Percentiles rank a stretch among this genome's conserved stretches.
Conservation (phyloP, 2,113 vertebrate species). For the Theristicus caerulescens region DNA sequence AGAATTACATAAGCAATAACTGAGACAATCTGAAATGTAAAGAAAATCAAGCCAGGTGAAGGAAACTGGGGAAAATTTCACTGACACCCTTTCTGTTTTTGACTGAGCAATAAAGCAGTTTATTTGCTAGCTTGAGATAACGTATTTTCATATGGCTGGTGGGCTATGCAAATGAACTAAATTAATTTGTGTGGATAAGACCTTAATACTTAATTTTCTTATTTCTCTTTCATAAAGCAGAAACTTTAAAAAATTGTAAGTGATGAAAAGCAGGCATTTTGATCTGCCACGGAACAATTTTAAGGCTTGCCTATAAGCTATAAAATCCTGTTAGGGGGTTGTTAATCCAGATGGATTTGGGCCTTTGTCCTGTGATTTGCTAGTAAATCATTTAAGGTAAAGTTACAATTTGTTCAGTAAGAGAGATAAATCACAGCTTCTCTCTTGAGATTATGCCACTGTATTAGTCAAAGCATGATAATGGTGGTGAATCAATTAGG, state of each 20-base stretch:
- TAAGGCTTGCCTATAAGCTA: background rate
- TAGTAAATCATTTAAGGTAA: background rate
- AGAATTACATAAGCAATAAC: background rate
- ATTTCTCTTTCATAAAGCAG: background rate
- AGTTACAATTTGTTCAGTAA: background rate
- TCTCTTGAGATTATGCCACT: background rate
- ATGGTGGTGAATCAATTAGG: background rate
- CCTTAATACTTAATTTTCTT: background rate
- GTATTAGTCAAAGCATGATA: background rate
- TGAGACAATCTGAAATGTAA: background rate
- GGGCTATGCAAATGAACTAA: background rate
- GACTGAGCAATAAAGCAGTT: background rate
- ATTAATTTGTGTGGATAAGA: background rate
- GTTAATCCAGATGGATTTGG: background rate
- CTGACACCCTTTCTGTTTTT: background rate
- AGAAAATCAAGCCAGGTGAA: background rate
- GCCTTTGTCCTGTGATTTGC: background rate
- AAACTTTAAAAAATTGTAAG: background rate
- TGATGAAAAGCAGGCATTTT: background rate
- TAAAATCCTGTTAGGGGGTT: background rate
- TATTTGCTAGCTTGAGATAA: background rate
- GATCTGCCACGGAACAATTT: background rate
- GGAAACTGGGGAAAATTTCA: background rate
- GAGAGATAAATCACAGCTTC: constrained; percentile 28
- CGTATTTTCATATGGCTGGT: background rate